Evolutionary conservation across 2,888 invertebrate species (phyloP), one percentile per base, ranked within the genome.

Genomic region (Rosalia funebris): DNA sequence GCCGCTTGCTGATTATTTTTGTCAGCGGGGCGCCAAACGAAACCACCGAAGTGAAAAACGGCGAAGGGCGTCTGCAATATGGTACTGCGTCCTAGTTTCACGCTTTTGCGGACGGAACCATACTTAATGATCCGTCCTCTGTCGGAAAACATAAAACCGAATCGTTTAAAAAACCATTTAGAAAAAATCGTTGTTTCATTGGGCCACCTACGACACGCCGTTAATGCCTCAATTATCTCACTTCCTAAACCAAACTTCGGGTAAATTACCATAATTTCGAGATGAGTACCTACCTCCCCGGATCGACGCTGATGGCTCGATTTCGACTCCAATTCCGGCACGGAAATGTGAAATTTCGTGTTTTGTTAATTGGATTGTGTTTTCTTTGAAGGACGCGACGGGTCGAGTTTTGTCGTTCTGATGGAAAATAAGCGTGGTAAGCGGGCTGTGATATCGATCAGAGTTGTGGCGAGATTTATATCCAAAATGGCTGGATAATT

Each of bases 191-290:
- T 47, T 54, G 59, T 60, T 60, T 39, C 45, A 45, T 57, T 50
- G 56, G 58, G 42, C 62, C 62, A 62, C 62, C 62, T 59, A 59
- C 62, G 19, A 34, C 44, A 12, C 37, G 17, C 34, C 54, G 64
- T 52, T 69, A 65, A 65, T 66, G 59, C 61, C 69, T 69, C 69
- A 66, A 69, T 69, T 66, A 69, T 65, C 65, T 63, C 63, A 65
- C 65, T 63, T 63, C 63, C 65, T 58, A 65, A 53, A 48, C 46
- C 50, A 37, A 57, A 57, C 37, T 48, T 60, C 37, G 11, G 14
- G 41, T 9, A 53, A 53, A 53, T 53, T 53, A 53, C 53, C 53
- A 42, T 53, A 53, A 53, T 53, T 53, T 53, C 41, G 20, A 32
- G 42, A 42, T 53, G 42, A 53, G 53, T 53, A 42, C 32, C 53